Conservation (phyloP, 2,797 vertebrate genomes). For the Borostomias antarcticus region DNA sequence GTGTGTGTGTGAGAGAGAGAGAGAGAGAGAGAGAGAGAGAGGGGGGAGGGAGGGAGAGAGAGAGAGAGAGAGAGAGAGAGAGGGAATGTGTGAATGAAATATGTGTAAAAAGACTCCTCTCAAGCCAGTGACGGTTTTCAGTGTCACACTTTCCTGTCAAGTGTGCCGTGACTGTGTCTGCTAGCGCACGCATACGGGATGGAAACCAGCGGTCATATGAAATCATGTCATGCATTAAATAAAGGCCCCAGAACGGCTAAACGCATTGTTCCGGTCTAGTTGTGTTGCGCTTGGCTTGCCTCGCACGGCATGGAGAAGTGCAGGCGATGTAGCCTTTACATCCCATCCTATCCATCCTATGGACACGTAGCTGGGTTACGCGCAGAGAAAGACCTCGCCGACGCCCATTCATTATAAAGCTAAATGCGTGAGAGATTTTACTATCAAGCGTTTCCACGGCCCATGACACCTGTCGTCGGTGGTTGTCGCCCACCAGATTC, state of each 20-base stretch:
- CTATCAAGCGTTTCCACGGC: slow-evolving; percentile 5
- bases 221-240: slow-evolving; percentile 64
- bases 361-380: slow-evolving; percentile 22
- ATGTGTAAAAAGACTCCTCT: too few species aligned
- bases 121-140: background rate
- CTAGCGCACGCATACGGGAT: slow-evolving; percentile 15
- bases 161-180: background rate
- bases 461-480: slow-evolving; percentile 39
- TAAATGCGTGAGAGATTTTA: slow-evolving; percentile 35
- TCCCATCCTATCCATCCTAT: slow-evolving; percentile 36
- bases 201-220: slow-evolving; percentile 42
- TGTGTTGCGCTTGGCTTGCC: slow-evolving; percentile 59
- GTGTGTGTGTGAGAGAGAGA: background rate
- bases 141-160: background rate
- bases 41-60: too few species aligned
- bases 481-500: slow-evolving; percentile 34
- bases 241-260: slow-evolving; percentile 62
- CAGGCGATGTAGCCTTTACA: slow-evolving; percentile 14
- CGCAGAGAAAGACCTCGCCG: slow-evolving; percentile 46
- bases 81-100: background rate
- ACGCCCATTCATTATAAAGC: slow-evolving; percentile 69
- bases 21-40: too few species aligned
- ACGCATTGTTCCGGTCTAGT: slow-evolving; percentile 76
- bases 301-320: slow-evolving; percentile 41
- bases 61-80: background rate